Percentiles rank a stretch among this genome's conserved stretches.
Evolutionary conservation across 2,797 vertebrate species (phyloP).

Genomic region (Danio kyathit): DNA sequence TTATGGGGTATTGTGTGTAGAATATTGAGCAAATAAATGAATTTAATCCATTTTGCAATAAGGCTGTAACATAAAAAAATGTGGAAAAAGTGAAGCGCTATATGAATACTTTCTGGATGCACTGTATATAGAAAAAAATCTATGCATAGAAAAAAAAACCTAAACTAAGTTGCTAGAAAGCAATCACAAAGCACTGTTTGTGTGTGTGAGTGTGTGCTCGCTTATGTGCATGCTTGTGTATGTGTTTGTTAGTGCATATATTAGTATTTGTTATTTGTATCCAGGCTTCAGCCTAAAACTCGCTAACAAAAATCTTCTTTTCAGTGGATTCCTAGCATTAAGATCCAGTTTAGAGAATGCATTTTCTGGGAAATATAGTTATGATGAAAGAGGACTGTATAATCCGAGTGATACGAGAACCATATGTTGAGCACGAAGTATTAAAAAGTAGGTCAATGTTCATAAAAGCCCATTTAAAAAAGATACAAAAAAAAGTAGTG

Average conservation of each 20-base stretch:
- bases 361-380: background rate
- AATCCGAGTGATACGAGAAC: constrained; percentile 46
- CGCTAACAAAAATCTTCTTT: background rate
- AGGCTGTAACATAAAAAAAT: too few relatives aligned
- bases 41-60: too few relatives aligned
- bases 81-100: too few relatives aligned
- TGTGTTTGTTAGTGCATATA: background rate
- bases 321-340: background rate
- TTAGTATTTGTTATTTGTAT: constrained; percentile 2
- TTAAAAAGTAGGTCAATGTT: constrained; percentile 6
- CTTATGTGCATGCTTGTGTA: too few relatives aligned
- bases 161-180: too few relatives aligned
- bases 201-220: too few relatives aligned
- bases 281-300: background rate
- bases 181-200: too few relatives aligned
- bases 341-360: constrained; percentile 3
- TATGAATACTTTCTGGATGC: too few relatives aligned
- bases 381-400: background rate
- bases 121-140: too few relatives aligned
- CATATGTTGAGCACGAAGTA: constrained; percentile 9
- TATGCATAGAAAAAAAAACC: too few relatives aligned
- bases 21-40: too few relatives aligned
- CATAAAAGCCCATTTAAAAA: background rate
- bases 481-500: background rate
- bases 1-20: too few relatives aligned